These are phyloP conservation scores for Tethya wilhelma DNA, from an alignment of 37 sponge, comb jelly and placozoan species.

Conservation along the genomic window DNA sequence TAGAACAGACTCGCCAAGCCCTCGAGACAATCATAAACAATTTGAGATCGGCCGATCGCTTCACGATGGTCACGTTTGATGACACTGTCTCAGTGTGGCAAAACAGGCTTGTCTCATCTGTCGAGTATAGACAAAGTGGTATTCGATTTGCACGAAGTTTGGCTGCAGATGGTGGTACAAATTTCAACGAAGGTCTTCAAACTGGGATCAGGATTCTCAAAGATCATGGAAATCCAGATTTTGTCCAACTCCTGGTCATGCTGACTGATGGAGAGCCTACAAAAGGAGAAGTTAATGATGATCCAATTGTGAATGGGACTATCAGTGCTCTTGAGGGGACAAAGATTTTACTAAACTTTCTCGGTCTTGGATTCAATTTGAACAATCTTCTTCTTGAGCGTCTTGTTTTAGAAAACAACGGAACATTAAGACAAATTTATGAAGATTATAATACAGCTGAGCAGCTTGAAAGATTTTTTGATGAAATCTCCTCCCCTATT, in stretches of 20 bases:
- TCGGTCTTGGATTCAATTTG: conserved; percentile 57
- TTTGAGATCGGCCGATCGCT: conserved; percentile 28
- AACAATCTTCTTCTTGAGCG: conserved; percentile 50
- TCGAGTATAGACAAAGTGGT: conserved; percentile 25
- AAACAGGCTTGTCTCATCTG: conserved; percentile 22
- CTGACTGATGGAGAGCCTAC: conserved; percentile 74
- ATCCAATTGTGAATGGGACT: conserved; percentile 14
- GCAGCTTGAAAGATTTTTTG: conserved; percentile 61
- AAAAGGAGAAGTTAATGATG: conserved; percentile 27
- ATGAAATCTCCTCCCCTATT: conserved; percentile 59
- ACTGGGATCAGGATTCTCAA: conserved; percentile 36
- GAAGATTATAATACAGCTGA: conserved; percentile 48
- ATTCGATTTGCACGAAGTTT: conserved; percentile 16
- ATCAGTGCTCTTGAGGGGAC: conserved; percentile 7
- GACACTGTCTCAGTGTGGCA: conserved; percentile 12
- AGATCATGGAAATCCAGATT: background rate
- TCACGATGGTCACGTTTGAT: conserved; percentile 54
- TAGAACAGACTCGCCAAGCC: conserved; percentile 52
- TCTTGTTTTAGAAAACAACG: conserved; percentile 48
- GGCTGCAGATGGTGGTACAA: conserved; percentile 50
- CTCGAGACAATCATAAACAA: conserved; percentile 55
- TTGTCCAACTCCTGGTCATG: conserved; percentile 47
- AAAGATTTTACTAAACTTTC: conserved; percentile 45
- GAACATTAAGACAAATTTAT: conserved; percentile 52
- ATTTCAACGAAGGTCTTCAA: conserved; percentile 40